Conservation (phyloP, 2,888 invertebrate genomes). For the Clusia tigrina region DNA sequence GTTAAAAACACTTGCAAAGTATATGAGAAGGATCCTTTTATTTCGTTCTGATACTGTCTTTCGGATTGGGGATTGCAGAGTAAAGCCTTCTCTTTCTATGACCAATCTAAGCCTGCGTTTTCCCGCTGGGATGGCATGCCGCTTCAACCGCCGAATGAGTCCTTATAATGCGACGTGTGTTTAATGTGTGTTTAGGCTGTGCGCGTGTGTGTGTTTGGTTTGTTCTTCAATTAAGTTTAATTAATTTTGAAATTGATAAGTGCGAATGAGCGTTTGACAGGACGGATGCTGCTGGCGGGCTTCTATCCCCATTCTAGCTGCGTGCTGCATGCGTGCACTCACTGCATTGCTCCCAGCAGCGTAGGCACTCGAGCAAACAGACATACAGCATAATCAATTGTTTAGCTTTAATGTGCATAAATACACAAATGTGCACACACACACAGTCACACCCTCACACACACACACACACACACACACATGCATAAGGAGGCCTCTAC, state of each 20-base stretch:
- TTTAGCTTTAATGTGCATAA: slow-evolving; percentile 16
- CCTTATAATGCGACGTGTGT: no score
- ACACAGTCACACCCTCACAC: background rate
- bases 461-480: background rate
- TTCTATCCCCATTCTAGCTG: no score
- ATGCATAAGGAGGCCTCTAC: background rate
- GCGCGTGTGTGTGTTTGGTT: slow-evolving; percentile 43
- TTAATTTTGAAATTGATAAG: slow-evolving; percentile 57
- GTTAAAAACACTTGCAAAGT: no score
- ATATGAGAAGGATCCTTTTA: no score
- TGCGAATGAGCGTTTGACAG: slow-evolving; percentile 36
- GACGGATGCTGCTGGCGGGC: slow-evolving; percentile 29
- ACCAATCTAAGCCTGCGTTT: no score
- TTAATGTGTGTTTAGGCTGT: no score
- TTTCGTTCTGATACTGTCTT: no score
- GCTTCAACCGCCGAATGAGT: no score
- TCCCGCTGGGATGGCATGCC: no score
- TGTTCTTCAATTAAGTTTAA: slow-evolving; percentile 55
- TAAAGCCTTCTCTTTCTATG: no score
- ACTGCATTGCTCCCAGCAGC: slow-evolving; percentile 11
- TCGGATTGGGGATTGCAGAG: no score
- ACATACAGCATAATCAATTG: slow-evolving; percentile 13
- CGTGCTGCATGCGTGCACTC: no score
- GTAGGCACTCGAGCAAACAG: slow-evolving; percentile 10
- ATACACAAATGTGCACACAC: background rate